Evolutionary conservation across 2,888 invertebrate species (phyloP).

Genomic region (Criorhina ranunculi): DNA sequence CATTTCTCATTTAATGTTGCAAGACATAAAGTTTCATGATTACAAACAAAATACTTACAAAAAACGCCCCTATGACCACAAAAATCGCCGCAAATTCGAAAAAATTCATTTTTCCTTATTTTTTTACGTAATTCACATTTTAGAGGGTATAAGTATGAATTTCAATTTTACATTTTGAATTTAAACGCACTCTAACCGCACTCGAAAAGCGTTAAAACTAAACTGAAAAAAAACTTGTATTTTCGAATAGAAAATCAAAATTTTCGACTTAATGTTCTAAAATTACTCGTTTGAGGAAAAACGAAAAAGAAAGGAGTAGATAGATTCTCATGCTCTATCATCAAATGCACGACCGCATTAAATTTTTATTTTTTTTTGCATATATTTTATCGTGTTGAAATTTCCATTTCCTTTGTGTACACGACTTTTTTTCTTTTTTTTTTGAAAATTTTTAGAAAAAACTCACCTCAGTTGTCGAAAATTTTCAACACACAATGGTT

Average conservation of each 20-base stretch:
- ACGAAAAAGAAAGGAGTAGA: constrained; percentile 46
- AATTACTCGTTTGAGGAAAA: constrained; percentile 37
- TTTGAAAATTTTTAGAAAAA: constrained; percentile 48
- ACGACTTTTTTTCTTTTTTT: constrained; percentile 3
- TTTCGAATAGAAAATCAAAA: background rate
- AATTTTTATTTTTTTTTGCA: constrained; percentile 33
- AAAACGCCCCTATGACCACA: constrained; percentile 49
- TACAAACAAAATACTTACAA: constrained; percentile 56
- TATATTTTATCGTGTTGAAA: constrained; percentile 32
- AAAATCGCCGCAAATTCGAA: constrained; percentile 59
- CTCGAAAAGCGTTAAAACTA: constrained; percentile 49
- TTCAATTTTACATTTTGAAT: constrained; percentile 2
- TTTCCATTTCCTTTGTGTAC: constrained; percentile 31
- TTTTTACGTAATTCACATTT: constrained; percentile 56
- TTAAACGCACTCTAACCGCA: constrained; percentile 34
- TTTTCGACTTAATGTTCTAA: constrained; percentile 41
- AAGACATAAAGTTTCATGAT: background rate
- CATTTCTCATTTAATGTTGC: background rate
- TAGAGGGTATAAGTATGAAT: background rate
- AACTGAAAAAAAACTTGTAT: constrained; percentile 53
- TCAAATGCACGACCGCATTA: constrained; percentile 44
- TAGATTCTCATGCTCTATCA: too few species aligned
- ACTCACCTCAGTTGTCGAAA: constrained; percentile 68
- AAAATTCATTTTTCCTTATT: constrained; percentile 43
- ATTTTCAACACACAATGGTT: constrained; percentile 52